phyloP scores from a whole-genome alignment of 2,888 invertebrate species.

The Syrista parreyssii region DNA sequence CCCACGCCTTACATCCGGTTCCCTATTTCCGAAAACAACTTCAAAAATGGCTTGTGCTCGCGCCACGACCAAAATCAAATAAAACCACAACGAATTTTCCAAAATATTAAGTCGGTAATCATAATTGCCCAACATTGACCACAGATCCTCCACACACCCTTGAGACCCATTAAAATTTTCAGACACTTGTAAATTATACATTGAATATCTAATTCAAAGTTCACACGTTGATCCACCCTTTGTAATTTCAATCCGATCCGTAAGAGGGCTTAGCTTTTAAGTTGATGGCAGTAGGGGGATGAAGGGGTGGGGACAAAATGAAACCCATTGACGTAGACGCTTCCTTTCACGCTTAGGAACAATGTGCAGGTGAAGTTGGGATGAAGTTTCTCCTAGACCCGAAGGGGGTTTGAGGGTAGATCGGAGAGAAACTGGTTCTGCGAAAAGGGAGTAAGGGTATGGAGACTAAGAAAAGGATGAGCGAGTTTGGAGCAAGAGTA shows the following conservation, averaged over 20 bases:
- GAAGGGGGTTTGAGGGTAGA: constrained; percentile 14
- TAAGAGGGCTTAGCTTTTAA: background rate
- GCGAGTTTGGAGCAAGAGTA: constrained; percentile 19
- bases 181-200: background rate
- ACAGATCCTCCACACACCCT: background rate
- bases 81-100: background rate
- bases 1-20: background rate
- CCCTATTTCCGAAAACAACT: background rate
- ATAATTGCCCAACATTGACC: background rate
- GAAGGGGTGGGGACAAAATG: background rate
- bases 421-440: background rate
- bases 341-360: constrained; percentile 12
- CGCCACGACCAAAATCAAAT: accelerated
- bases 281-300: background rate
- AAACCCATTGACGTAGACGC: background rate
- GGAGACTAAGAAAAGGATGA: background rate
- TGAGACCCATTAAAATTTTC: background rate
- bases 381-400: constrained; percentile 44
- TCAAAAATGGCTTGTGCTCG: background rate
- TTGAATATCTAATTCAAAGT: background rate
- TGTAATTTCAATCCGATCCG: background rate
- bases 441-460: background rate
- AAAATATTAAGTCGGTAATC: background rate
- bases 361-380: constrained; percentile 43
- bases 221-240: background rate